Conservation (phyloP, 2,113 vertebrate genomes). For the Sialia sialis region DNA sequence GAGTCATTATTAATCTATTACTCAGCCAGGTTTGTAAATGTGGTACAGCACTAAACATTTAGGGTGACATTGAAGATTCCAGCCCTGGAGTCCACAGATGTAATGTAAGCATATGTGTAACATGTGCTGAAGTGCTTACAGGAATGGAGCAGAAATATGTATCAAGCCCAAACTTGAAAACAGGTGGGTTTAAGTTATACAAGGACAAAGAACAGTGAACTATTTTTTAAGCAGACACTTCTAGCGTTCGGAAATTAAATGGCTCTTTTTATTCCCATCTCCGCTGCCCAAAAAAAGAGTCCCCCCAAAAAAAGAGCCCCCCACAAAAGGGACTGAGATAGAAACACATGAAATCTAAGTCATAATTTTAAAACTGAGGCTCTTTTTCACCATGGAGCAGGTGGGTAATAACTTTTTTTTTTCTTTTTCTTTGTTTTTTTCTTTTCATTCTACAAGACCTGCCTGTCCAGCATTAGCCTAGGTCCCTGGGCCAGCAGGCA, state of each 20-base stretch:
- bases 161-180: conserved; percentile 66
- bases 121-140: conserved; percentile 33
- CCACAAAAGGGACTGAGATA: background rate
- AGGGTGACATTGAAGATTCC: conserved; percentile 8
- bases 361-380: background rate
- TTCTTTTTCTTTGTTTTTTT: no score
- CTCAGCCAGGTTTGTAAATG: background rate
- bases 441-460: background rate
- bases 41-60: background rate
- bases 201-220: conserved; percentile 38
- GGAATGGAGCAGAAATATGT: conserved; percentile 38
- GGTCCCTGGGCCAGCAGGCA: accelerated
- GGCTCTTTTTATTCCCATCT: background rate
- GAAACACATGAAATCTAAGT: background rate
- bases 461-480: background rate
- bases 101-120: conserved; percentile 24
- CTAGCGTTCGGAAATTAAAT: background rate
- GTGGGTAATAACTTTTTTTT: background rate
- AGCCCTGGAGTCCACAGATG: background rate
- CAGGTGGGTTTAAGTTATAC: conserved; percentile 58
- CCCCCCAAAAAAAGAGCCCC: background rate
- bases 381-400: background rate
- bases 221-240: background rate
- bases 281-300: background rate
- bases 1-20: conserved; percentile 17